Evolutionary conservation across 2,113 vertebrate species (phyloP).

Genomic region (Mesocricetus auratus): DNA sequence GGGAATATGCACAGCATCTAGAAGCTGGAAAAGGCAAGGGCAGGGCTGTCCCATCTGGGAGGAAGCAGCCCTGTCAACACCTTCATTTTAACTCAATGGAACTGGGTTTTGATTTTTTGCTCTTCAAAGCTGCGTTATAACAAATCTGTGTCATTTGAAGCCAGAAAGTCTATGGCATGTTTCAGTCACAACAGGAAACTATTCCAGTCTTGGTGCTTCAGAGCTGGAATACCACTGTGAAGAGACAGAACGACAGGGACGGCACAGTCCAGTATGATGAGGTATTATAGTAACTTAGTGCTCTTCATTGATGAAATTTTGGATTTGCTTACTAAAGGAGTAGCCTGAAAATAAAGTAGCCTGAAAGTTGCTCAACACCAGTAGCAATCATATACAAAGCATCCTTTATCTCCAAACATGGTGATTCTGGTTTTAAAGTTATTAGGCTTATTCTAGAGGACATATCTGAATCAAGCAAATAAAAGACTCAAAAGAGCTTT

Average conservation of each 20-base stretch:
- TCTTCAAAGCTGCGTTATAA: not conserved
- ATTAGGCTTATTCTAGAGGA: not conserved
- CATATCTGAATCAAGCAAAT: slow-evolving; percentile 21
- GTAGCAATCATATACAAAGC: not conserved
- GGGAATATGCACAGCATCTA: not conserved
- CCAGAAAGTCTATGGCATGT: not conserved
- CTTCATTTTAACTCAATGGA: not conserved
- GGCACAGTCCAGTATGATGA: not conserved
- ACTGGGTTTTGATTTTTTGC: not conserved
- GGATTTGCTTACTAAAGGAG: not conserved
- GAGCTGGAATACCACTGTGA: not conserved
- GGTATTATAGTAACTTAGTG: not conserved
- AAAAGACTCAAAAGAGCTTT: slow-evolving; percentile 11
- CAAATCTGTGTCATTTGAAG: not conserved
- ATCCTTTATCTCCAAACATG: not conserved
- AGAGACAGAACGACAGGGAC: not conserved
- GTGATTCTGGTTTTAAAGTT: slow-evolving; percentile 9
- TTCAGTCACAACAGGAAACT: not conserved
- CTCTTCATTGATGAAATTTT: slow-evolving; percentile 1
- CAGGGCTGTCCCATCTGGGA: not conserved
- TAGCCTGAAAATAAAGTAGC: not conserved
- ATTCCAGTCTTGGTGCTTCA: not conserved
- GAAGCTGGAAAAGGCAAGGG: not conserved
- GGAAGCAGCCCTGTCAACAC: not conserved
- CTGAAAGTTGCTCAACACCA: not conserved